Base-by-base conservation (phyloP, 2,888 invertebrate species). In the Herminia tarsipennalis region DNA sequence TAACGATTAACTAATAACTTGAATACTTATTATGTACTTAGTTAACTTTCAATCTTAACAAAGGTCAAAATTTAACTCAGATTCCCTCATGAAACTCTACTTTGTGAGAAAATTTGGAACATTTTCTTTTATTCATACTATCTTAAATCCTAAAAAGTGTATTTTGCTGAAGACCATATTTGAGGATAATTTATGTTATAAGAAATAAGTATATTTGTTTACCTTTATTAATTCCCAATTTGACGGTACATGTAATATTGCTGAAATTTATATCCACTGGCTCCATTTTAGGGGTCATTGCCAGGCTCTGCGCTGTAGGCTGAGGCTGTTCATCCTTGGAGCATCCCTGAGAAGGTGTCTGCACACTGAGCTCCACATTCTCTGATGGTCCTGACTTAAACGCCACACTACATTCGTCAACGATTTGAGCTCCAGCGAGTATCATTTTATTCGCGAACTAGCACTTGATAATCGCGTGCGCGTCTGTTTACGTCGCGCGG, bases 161-260 rank as follows among this genome's bases (percentile, higher is more conserved):
- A n/a, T n/a, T n/a, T n/a, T n/a, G n/a, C n/a, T n/a, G n/a, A n/a
- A n/a, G n/a, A n/a, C n/a, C n/a, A n/a, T n/a, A n/a, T n/a, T n/a
- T n/a, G n/a, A n/a, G n/a, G n/a, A n/a, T n/a, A n/a, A n/a, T n/a
- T n/a, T n/a, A n/a, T n/a, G n/a, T n/a, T n/a, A n/a, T n/a, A n/a
- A n/a, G n/a, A 21, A 6, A 1, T 27, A 21, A 27, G 14, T 5
- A 1, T 3, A 3, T 1, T 6, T 22, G 45, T 86, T 85, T 79
- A 96, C 96, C 96, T 93, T 94, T 95, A 70, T 93, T 93, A 63
- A 94, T 94, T 57, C 96, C 96, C 46, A 95, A 86, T 22, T 93
- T 93, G 10, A 96, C 96, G 0, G 93, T 94, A 71, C 95, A 95
- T 0, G 93, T 93, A 54, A 97, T 92, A 71, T 96, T 94, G 47